Evolutionary conservation across 2,888 invertebrate genomes (phyloP), one percentile per base, ranked within the genome.

Genomic region (Volucella inanis): DNA sequence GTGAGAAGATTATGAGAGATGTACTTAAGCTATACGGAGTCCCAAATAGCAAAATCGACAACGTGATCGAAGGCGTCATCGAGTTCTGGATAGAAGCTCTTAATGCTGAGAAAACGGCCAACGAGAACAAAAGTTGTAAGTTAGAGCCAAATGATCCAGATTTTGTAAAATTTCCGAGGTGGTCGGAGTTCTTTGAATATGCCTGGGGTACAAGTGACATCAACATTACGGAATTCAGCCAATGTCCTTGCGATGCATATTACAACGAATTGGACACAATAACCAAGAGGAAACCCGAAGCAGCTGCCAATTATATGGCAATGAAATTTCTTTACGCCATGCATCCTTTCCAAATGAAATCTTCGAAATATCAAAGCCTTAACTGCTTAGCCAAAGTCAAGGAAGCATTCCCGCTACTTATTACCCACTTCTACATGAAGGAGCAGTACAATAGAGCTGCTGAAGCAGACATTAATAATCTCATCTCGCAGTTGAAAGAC

Each of bases 231-330:
- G 65, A 79, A 0, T 6, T 22, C 0, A 84, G 71, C n/a, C 76
- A 83, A n/a, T 71, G 45, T 1, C 89, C 88, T 2, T 91, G 91
- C 39, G 64, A 87, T 8, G 89, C 61, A 49, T 89, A 87, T 39
- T 91, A 91, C 43, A 31, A 39, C 9, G 87, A 89, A 54, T 71
- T 91, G 50, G 87, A 90, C 31, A 75, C 85, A 43, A 87, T 90
- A 43, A 90, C 89, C 12, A 59, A 49, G 2, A 87, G 87, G 31
- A 88, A 88, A 6, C 87, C 88, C n/a, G 72, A 87, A 22, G 90
- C 90, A 0, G 89, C 89, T 9, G 92, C 92, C 11, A 91, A 92
- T 76, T 91, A 91, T 68, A 82, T 91, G 67, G 89, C 91, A n/a
- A 78, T 91, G 83, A 89, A 89, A 71, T 87, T 91, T 10, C 85